phyloP scores from a whole-genome alignment of 2,113 vertebrate genomes.

The Callocephalon fimbriatum region DNA sequence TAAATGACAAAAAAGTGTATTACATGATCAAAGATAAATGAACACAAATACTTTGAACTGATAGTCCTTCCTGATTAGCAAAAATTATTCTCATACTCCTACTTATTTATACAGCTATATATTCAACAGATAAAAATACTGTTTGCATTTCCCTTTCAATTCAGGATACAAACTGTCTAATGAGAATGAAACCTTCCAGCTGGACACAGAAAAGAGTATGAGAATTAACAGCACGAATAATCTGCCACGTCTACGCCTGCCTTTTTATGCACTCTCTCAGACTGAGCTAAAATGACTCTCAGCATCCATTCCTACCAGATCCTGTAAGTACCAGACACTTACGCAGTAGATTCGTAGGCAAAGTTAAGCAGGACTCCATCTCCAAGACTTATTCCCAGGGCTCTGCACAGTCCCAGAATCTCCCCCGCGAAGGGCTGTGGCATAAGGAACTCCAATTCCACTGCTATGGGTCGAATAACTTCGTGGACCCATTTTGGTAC shows the following conservation, averaged over 20 bases:
- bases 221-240: accelerated
- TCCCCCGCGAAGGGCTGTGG: slow-evolving; percentile 85
- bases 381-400: slow-evolving; percentile 70
- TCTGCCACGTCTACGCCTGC: neutral
- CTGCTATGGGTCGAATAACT: slow-evolving; percentile 66
- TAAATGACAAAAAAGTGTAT: neutral
- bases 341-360: slow-evolving; percentile 90
- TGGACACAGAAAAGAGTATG: accelerated
- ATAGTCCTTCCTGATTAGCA: accelerated
- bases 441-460: slow-evolving; percentile 73
- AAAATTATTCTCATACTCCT: accelerated
- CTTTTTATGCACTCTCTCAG: accelerated
- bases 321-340: slow-evolving; percentile 43
- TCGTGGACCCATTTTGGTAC: slow-evolving; percentile 87
- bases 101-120: accelerated
- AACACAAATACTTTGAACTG: neutral
- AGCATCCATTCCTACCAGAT: accelerated
- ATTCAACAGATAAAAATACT: accelerated
- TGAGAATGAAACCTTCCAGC: accelerated
- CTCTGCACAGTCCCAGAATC: slow-evolving; percentile 80
- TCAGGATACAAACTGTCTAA: accelerated
- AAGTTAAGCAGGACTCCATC: slow-evolving; percentile 89
- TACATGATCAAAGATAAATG: accelerated
- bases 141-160: accelerated
- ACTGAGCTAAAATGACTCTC: accelerated